Evolutionary conservation across 2,113 vertebrate species (phyloP), one percentile per base, ranked within the genome.

Genomic region (Connochaetes taurinus): DNA sequence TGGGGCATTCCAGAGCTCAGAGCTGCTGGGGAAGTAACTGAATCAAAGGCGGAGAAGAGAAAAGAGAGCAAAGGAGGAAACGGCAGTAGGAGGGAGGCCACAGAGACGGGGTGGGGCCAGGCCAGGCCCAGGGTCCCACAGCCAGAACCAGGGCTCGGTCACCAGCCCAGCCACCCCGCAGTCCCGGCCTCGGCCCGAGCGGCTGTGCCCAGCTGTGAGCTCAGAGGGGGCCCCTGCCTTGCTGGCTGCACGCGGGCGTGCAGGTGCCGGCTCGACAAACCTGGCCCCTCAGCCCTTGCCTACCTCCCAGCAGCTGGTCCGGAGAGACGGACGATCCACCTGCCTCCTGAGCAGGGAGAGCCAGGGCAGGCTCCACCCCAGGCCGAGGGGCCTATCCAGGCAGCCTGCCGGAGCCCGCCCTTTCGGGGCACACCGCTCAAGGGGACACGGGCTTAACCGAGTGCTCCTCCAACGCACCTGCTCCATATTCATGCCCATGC

Each of bases 401-500:
- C 27, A 89, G 92, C 17, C 82, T 4, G 55, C 74, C 15, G 27
- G 74, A 53, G 80, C 96, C 94, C 4, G 50, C 90, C 96, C 86
- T 89, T 83, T 52, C 11, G 4, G 40, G 85, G 33, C 81, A 88
- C 55, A n/a, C 0, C 5, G 43, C 43, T 74, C 29, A 19, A 87
- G 60, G 90, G 80, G 71, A 76, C 85, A 16, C 25, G 47, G 36
- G 80, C 76, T 92, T 95, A 84, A 94, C 13, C 15, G 3, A 40
- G 87, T 1, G 14, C 81, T 97, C 82, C 45, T 9, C 84, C 80
- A 13, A 50, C 36, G 43, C 27, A 17, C 67, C 92, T 64, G 45
- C 67, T 98, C 94, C 97, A 97, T 98, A 98, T 97, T 98, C 95
- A 98, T 96, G 93, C 3, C 80, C 87, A 92, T 0, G 84, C 78